Conservation (phyloP, 2,888 invertebrate genomes). For the Prenolepis imparis region DNA sequence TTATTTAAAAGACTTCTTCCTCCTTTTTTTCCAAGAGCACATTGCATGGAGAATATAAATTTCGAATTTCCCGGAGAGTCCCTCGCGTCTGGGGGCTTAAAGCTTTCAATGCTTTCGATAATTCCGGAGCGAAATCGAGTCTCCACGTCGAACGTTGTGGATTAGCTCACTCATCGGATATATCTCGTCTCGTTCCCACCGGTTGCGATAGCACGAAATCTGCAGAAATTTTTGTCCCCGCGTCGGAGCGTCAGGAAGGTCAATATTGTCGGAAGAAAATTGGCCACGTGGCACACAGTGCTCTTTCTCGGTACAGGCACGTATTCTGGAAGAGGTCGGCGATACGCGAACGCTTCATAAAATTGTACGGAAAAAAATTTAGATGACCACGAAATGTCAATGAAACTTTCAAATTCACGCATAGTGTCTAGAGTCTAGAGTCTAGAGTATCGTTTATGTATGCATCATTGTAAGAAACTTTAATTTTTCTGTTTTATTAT, state of each 20-base stretch:
- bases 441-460: neutral
- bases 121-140: slow-evolving; percentile 75
- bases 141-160: slow-evolving; percentile 71
- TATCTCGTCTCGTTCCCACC: slow-evolving; percentile 62
- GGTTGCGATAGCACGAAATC: slow-evolving; percentile 62
- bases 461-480: neutral
- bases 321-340: slow-evolving; percentile 65
- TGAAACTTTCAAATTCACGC: slow-evolving; percentile 23
- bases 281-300: slow-evolving; percentile 71
- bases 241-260: slow-evolving; percentile 65
- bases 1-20: slow-evolving; percentile 50
- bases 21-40: slow-evolving; percentile 48
- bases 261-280: slow-evolving; percentile 80
- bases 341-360: slow-evolving; percentile 53
- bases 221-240: slow-evolving; percentile 74
- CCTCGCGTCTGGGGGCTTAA: slow-evolving; percentile 65
- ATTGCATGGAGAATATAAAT: slow-evolving; percentile 69
- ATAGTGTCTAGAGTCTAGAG: neutral
- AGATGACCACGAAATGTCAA: slow-evolving; percentile 15
- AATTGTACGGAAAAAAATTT: slow-evolving; percentile 44
- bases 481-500: neutral
- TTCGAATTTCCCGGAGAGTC: slow-evolving; percentile 69
- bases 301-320: slow-evolving; percentile 67
- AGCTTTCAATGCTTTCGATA: slow-evolving; percentile 71
- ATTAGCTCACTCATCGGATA: slow-evolving; percentile 70